Conservation (phyloP, 2,113 vertebrate genomes). For the Ptychochromis oligacanthus region DNA sequence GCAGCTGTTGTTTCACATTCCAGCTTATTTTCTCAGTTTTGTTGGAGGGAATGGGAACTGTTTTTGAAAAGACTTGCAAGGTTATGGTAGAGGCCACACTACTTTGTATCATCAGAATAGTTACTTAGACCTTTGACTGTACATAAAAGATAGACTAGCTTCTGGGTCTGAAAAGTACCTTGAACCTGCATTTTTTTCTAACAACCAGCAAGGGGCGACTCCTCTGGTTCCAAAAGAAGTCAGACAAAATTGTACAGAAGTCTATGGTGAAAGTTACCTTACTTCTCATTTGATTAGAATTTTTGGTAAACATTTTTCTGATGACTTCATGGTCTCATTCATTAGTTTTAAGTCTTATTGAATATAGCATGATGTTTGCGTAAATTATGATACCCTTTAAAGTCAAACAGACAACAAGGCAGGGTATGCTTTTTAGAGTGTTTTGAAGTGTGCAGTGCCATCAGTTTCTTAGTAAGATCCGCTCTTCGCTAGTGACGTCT, state of each 20-base stretch:
- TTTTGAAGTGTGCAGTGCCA: not conserved
- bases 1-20: too few species aligned
- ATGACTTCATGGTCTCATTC: not conserved
- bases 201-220: not conserved
- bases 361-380: not conserved
- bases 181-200: not conserved
- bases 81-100: not conserved
- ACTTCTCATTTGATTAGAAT: too few species aligned
- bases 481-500: not conserved
- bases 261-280: rapidly evolving
- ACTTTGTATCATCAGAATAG: not conserved
- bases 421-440: not conserved
- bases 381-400: rapidly evolving
- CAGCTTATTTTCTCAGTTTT: rapidly evolving
- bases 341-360: not conserved
- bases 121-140: too few species aligned
- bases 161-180: not conserved
- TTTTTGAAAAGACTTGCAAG: not conserved
- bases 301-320: not conserved
- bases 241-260: not conserved
- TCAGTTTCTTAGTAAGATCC: not conserved
- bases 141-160: not conserved
- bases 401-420: not conserved
- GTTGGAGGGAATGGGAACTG: rapidly evolving
- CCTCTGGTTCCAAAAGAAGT: not conserved